Evolutionary conservation across 2,797 vertebrate species (phyloP).

Genomic region (Ciconia nigra): DNA sequence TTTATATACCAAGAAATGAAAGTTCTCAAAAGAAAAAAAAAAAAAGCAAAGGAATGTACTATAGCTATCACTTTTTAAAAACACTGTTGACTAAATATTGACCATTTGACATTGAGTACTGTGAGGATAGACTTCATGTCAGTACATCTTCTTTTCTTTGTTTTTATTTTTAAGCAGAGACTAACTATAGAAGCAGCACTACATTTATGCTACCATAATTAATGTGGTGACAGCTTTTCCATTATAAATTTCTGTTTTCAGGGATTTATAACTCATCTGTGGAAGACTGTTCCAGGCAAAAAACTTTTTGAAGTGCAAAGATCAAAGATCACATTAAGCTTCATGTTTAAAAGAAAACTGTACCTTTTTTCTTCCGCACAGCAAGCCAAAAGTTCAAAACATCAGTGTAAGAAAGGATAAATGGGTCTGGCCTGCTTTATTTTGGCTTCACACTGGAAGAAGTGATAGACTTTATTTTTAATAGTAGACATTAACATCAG

Average conservation of each 20-base stretch:
- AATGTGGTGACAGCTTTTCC: neutral
- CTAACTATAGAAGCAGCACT: neutral
- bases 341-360: conserved; percentile 7
- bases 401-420: neutral
- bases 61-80: neutral
- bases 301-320: conserved; percentile 41
- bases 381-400: conserved; percentile 13
- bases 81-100: neutral
- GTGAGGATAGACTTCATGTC: neutral
- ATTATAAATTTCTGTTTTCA: conserved; percentile 14
- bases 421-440: neutral
- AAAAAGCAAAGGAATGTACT: neutral
- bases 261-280: neutral
- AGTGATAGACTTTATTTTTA: neutral
- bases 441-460: conserved; percentile 7
- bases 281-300: neutral
- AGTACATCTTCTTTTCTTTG: neutral
- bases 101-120: neutral
- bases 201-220: neutral
- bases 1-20: neutral
- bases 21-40: neutral
- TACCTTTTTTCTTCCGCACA: neutral
- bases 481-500: neutral
- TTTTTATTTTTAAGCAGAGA: neutral
- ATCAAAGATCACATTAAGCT: conserved; percentile 43